Evolutionary conservation across 2,888 invertebrate genomes (phyloP), one percentile per base, ranked within the genome.

Genomic region (Caenorhabditis drosophilae): DNA sequence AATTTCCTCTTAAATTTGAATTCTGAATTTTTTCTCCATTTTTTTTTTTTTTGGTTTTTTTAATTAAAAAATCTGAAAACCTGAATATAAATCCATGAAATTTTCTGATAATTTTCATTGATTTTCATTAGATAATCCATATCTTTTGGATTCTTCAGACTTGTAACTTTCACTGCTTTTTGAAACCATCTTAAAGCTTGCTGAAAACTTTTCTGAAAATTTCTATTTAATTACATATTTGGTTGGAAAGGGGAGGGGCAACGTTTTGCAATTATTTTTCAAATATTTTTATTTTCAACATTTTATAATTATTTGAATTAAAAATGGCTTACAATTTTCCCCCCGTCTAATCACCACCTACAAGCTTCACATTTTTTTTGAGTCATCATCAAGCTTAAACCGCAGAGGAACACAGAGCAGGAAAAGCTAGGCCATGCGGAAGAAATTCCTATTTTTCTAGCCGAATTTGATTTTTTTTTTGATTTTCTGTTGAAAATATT

Each of bases 121-220:
- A 40, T 18, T 3, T 4, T 3, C 18, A 20, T 9, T 4, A 40
- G 4, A 20, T 40, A 15, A n/a, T 15, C 4, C 12, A 16, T n/a
- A 36, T 15, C 16, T 9, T n/a, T 36, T 16, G 36, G 20, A 6
- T 7, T 3, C 4, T 20, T 3, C 7, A 40, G 20, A 6, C 20
- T 40, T 3, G 4, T 40, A n/a, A 42, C 25, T 9, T 2, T 25
- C n/a, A 62, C 40, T 0, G 62, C 47, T 38, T 38, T 48, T 41
- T 56, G 26, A 38, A 62, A 56, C 62, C 62, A 62, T 26, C 44
- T 56, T 1, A 62, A 26, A 11, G 62, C 46, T n/a, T 27, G 25
- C 52, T 56, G 62, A n/a, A 62, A 48, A 12, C 55, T 35, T 0
- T 15, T 11, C 62, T 62, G 48, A 45, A 56, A 40, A 20, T n/a